Conservation (phyloP, 1,140 invertebrate genomes). For the Mizuhopecten yessoensis region DNA sequence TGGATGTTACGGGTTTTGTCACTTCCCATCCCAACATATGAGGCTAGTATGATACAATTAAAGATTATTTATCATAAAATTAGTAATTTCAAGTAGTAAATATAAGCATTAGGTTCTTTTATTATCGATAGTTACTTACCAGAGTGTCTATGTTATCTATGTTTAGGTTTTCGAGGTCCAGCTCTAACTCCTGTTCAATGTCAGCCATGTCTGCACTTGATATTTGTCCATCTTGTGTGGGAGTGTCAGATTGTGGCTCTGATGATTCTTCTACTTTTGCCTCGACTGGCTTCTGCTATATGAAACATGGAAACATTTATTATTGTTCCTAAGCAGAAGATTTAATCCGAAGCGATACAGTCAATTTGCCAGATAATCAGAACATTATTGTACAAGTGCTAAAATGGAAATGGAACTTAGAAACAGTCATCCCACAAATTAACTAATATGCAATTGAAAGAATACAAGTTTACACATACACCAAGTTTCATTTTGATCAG, state of each 20-base stretch:
- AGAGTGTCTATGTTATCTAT: conserved; percentile 78
- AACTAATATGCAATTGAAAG: too few species aligned
- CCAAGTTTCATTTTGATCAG: too few species aligned
- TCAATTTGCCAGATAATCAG: too few species aligned
- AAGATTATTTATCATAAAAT: neutral
- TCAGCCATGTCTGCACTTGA: conserved; percentile 76
- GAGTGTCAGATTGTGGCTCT: conserved; percentile 45
- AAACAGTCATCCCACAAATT: too few species aligned
- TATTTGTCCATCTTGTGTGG: conserved; percentile 38
- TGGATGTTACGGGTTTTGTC: neutral
- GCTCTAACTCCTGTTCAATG: conserved; percentile 84
- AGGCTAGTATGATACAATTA: neutral
- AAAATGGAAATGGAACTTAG: too few species aligned
- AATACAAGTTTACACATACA: too few species aligned
- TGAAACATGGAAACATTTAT: too few species aligned
- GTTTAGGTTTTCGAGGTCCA: conserved; percentile 83
- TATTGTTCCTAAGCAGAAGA: too few species aligned
- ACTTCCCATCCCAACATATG: neutral
- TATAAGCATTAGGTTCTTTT: neutral
- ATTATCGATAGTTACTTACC: conserved; percentile 71
- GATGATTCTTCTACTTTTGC: conserved; percentile 42
- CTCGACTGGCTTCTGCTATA: conserved; percentile 28
- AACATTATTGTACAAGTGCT: too few species aligned
- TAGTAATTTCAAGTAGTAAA: neutral
- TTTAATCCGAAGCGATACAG: too few species aligned